Conservation (phyloP, 53 echinoderm and acorn worm genomes). For the Paracentrotus lividus region DNA sequence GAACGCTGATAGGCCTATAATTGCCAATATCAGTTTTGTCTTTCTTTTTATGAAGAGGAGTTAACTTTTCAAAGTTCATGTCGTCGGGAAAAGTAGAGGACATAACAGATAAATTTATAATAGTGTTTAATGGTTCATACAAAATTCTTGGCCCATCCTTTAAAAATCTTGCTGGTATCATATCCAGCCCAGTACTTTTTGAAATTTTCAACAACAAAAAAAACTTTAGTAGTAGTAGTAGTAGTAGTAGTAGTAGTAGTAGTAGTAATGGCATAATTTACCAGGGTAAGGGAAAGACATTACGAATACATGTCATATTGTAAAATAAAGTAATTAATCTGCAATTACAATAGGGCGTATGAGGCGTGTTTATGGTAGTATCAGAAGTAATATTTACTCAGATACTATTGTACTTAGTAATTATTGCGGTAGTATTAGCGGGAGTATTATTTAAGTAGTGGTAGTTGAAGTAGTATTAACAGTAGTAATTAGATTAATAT, state of each 20-base stretch:
- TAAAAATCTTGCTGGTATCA: too few relatives aligned
- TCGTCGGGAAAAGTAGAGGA: too few relatives aligned
- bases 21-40: too few relatives aligned
- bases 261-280: not conserved
- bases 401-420: conserved; percentile 24
- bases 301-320: conserved; percentile 11
- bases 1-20: too few relatives aligned
- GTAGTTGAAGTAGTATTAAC: not conserved
- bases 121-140: too few relatives aligned
- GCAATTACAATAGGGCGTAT: not conserved
- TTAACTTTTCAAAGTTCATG: too few relatives aligned
- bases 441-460: conserved; percentile 6
- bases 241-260: not conserved
- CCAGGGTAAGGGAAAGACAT: not conserved
- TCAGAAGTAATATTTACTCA: conserved; percentile 34
- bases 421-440: conserved; percentile 26
- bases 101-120: too few relatives aligned
- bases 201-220: too few relatives aligned
- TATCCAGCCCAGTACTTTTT: too few relatives aligned
- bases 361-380: not conserved
- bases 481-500: conserved; percentile 32
- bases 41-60: too few relatives aligned
- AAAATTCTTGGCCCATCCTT: too few relatives aligned
- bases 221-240: not conserved
- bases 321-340: not conserved